Percentiles rank a stretch among this genome's conserved stretches.
These are phyloP conservation scores for Bothrops jararaca DNA, from an alignment of 2,113 vertebrate genomes.

Conservation along the genomic window DNA sequence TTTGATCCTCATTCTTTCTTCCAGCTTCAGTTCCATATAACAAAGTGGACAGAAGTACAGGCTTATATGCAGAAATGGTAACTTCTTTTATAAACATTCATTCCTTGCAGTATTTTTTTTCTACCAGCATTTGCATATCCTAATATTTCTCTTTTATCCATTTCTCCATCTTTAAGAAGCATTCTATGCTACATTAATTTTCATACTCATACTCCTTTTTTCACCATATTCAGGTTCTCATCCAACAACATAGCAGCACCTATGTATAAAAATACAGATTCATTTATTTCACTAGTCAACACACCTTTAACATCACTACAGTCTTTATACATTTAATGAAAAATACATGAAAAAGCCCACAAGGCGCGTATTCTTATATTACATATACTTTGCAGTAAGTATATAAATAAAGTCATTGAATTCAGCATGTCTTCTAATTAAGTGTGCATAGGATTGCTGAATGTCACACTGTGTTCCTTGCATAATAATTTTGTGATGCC, in stretches of 20 bases:
- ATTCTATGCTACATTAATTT: neutral
- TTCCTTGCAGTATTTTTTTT: neutral
- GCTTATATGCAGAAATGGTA: neutral
- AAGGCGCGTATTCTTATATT: neutral
- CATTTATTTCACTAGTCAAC: neutral
- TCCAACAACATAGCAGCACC: neutral
- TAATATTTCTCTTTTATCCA: neutral
- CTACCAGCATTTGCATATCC: neutral
- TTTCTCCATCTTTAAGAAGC: neutral
- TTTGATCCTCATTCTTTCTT: neutral
- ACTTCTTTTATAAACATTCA: neutral
- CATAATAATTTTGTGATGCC: neutral
- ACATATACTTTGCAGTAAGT: neutral
- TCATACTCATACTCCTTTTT: neutral
- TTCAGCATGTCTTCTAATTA: neutral
- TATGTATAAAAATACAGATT: neutral
- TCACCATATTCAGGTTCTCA: neutral
- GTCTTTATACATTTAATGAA: neutral
- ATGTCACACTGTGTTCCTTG: neutral
- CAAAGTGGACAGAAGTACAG: neutral
- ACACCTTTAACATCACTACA: neutral
- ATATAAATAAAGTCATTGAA: neutral
- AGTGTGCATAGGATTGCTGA: neutral
- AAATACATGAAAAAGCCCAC: neutral
- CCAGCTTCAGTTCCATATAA: neutral